Conservation (phyloP, 1,140 invertebrate species). For the Aphis craccivora region DNA sequence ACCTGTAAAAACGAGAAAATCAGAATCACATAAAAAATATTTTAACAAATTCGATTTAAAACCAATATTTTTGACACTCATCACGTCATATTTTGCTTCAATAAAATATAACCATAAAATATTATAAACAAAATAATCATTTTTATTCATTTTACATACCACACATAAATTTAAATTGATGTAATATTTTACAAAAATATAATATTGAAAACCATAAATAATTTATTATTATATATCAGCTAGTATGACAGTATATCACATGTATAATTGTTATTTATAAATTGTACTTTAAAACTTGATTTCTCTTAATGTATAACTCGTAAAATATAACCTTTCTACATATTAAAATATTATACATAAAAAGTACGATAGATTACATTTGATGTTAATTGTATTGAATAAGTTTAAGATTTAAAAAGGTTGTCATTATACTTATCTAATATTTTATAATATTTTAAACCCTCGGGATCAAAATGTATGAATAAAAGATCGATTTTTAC, state of each 20-base stretch:
- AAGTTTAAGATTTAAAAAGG: background rate
- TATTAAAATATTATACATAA: background rate
- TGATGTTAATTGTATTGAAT: background rate
- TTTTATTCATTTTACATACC: background rate
- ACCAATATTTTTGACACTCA: background rate
- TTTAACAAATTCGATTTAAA: background rate
- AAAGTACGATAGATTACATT: background rate
- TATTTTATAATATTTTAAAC: background rate
- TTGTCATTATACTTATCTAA: background rate
- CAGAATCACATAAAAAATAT: background rate
- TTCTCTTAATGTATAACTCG: background rate
- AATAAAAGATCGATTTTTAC: background rate
- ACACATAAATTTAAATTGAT: background rate
- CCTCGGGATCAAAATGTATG: background rate
- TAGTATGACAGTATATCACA: too few relatives aligned
- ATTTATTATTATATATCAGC: background rate
- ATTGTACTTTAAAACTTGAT: background rate
- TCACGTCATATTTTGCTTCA: background rate
- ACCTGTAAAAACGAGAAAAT: constrained; percentile 69
- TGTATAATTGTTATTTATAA: background rate
- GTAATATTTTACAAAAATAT: background rate
- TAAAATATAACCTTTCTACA: background rate
- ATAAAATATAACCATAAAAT: background rate
- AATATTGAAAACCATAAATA: background rate
- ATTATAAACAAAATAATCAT: background rate